phyloP scores from a whole-genome alignment of 1,140 invertebrate species.

The Nilaparvata lugens region DNA sequence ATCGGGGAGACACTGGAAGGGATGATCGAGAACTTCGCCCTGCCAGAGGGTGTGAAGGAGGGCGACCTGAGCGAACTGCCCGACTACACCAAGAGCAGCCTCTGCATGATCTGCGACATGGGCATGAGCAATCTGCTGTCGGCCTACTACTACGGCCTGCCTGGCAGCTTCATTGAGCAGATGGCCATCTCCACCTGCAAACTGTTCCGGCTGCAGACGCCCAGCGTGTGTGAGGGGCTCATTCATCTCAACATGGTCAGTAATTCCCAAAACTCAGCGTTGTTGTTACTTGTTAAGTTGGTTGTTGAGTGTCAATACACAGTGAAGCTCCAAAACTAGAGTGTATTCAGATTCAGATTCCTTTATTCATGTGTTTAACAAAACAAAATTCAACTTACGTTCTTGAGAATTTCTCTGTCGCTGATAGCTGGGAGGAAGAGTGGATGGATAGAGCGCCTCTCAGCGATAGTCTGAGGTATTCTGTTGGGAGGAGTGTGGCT shows the following conservation, averaged over 20 bases:
- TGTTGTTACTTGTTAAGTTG: no score
- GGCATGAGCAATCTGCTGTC: not conserved
- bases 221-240: slow-evolving; percentile 4
- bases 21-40: not conserved
- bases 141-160: not conserved
- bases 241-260: slow-evolving; percentile 13
- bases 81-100: not conserved
- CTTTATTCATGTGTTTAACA: no score
- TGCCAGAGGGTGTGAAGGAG: not conserved
- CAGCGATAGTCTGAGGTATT: no score
- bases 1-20: not conserved
- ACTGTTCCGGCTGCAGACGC: not conserved
- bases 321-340: no score
- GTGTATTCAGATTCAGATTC: no score
- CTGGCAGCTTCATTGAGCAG: not conserved
- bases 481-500: no score
- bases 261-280: not conserved
- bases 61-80: not conserved
- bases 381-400: no score
- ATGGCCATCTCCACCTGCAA: not conserved
- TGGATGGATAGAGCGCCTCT: no score
- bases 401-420: no score
- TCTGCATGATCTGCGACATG: slow-evolving; percentile 1
- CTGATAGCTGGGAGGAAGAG: no score
- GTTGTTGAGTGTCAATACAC: no score